These are phyloP conservation scores for Piezodorus guildinii DNA, from an alignment of 1,140 invertebrate species.

Conservation along the genomic window DNA sequence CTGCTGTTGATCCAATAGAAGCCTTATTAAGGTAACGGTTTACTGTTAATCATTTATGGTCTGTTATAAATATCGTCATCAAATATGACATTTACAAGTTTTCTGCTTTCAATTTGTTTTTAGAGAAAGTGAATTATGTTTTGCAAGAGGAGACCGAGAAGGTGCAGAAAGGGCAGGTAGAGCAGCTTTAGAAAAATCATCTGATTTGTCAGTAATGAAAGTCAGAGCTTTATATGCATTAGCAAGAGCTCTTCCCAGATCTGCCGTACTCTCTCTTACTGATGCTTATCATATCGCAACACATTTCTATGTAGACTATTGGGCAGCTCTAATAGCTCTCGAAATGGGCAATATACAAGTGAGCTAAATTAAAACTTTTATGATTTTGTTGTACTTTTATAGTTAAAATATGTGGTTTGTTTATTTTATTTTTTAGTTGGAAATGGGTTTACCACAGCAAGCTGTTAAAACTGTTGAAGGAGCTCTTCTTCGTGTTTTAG, in stretches of 20 bases:
- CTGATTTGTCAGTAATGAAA: slow-evolving; percentile 38
- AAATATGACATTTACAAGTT: background rate
- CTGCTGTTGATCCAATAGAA: slow-evolving; percentile 56
- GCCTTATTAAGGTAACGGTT: slow-evolving; percentile 39
- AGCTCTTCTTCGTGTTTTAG: slow-evolving; percentile 56
- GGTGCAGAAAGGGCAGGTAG: slow-evolving; percentile 46
- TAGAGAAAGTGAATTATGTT: slow-evolving; percentile 51
- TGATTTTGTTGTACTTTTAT: background rate
- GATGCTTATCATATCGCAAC: slow-evolving; percentile 56
- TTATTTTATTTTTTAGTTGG: slow-evolving; percentile 40
- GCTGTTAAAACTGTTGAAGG: slow-evolving; percentile 56
- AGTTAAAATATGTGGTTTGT: background rate
- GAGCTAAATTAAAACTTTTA: slow-evolving; percentile 17
- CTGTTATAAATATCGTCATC: background rate
- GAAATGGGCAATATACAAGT: slow-evolving; percentile 61
- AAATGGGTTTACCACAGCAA: slow-evolving; percentile 59
- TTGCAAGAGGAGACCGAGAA: slow-evolving; percentile 52
- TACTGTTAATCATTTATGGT: background rate
- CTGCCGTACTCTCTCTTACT: slow-evolving; percentile 48
- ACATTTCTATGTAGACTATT: slow-evolving; percentile 60
- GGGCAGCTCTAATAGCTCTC: slow-evolving; percentile 59
- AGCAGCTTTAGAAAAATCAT: slow-evolving; percentile 39
- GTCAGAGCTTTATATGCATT: slow-evolving; percentile 56
- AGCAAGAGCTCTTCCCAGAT: slow-evolving; percentile 50
- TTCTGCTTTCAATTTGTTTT: slow-evolving; percentile 32